Evolutionary conservation across 2,797 vertebrate species (phyloP).

Genomic region (Rhabdophis nuchalis): DNA sequence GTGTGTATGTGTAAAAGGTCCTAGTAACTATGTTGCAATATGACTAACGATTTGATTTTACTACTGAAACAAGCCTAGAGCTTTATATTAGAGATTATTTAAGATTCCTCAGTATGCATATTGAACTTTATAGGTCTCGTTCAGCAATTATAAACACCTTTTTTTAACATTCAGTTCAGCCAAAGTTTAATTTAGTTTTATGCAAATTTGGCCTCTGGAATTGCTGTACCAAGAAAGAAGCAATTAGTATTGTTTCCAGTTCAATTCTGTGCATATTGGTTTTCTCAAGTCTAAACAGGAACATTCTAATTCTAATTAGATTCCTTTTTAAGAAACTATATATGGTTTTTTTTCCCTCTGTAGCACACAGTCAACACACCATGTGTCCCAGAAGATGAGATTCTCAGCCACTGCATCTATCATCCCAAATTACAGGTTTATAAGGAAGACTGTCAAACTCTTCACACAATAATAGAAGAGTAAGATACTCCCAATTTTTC

Average conservation of each 20-base stretch:
- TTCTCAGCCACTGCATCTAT: constrained; percentile 78
- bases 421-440: constrained; percentile 84
- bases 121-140: neutral
- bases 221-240: neutral
- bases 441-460: constrained; percentile 76
- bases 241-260: neutral
- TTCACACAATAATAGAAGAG: constrained; percentile 79
- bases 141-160: neutral
- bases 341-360: constrained; percentile 12
- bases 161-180: neutral
- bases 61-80: neutral
- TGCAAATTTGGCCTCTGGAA: neutral
- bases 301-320: neutral
- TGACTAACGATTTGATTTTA: neutral
- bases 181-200: neutral
- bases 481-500: constrained; percentile 60
- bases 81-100: neutral
- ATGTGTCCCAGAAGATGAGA: constrained; percentile 69
- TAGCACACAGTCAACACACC: constrained; percentile 64
- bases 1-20: constrained; percentile 69
- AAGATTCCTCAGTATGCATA: neutral
- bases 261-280: neutral
- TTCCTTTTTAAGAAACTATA: neutral
- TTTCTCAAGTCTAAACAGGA: neutral
- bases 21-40: neutral